These are phyloP conservation scores for Falco biarmicus DNA, from an alignment of 2,797 vertebrate species.

Conservation along the genomic window DNA sequence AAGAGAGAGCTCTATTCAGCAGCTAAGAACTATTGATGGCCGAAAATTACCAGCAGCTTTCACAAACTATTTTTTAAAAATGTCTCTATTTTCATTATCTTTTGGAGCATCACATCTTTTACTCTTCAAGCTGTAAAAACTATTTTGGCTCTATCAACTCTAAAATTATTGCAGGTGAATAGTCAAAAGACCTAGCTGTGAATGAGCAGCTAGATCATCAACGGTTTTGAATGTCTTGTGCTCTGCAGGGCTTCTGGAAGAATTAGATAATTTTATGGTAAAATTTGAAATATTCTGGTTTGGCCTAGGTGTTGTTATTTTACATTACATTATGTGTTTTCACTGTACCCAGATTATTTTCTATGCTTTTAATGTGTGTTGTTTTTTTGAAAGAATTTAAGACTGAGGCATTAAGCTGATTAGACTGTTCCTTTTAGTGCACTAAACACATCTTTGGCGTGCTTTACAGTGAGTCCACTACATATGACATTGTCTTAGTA, in stretches of 20 bases:
- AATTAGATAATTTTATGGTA: neutral
- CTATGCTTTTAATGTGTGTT: neutral
- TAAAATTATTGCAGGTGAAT: neutral
- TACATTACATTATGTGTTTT: neutral
- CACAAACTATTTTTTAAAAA: neutral
- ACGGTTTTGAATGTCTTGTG: neutral
- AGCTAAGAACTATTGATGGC: neutral
- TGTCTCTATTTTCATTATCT: neutral
- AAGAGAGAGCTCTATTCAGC: neutral
- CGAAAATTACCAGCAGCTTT: neutral
- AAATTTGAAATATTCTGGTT: neutral
- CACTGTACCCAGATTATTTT: neutral
- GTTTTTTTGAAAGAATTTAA: neutral
- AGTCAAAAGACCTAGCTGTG: neutral
- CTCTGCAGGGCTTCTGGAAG: neutral
- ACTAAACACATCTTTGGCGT: neutral
- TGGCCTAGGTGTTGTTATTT: neutral
- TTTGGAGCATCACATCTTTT: neutral
- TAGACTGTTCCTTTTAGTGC: neutral
- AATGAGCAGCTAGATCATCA: neutral
- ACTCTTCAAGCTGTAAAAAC: neutral
- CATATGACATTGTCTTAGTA: conserved; percentile 30
- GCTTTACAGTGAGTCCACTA: conserved; percentile 23
- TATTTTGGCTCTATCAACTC: neutral
- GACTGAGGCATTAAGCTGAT: neutral